phyloP scores from a whole-genome alignment of 2,113 vertebrate genomes.

The Stomatorhinus ivindoensis region DNA sequence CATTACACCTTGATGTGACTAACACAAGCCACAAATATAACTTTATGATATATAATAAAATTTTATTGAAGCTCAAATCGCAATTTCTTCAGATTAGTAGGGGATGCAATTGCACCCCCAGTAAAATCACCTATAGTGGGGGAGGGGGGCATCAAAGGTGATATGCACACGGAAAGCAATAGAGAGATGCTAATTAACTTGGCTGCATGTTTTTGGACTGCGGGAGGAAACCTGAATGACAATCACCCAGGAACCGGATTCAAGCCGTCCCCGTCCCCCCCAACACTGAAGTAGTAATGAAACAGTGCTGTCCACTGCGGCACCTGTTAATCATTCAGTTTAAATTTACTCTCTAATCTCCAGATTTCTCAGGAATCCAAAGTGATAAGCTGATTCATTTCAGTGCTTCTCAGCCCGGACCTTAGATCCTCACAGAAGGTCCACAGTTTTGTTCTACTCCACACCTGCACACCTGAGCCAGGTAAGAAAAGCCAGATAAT shows the following conservation, averaged over 20 bases:
- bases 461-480: not conserved
- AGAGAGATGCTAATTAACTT: not conserved
- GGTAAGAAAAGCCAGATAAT: not conserved
- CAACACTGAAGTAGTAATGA: not conserved
- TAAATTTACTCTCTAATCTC: not conserved
- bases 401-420: not conserved
- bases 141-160: not conserved
- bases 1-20: not conserved
- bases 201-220: not conserved
- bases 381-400: not conserved
- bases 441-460: not conserved
- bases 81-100: not conserved
- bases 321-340: not conserved
- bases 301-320: not conserved
- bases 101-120: not conserved
- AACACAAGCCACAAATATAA: not conserved
- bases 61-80: not conserved
- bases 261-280: not conserved
- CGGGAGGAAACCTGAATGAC: not conserved
- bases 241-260: not conserved
- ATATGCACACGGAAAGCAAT: not conserved
- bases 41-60: not conserved
- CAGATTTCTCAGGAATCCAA: not conserved
- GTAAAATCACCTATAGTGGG: not conserved
- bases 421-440: not conserved